Evolutionary conservation across 2,797 vertebrate genomes (phyloP), one percentile per base, ranked within the genome.

Genomic region (Helicolenus hilgendorfi): DNA sequence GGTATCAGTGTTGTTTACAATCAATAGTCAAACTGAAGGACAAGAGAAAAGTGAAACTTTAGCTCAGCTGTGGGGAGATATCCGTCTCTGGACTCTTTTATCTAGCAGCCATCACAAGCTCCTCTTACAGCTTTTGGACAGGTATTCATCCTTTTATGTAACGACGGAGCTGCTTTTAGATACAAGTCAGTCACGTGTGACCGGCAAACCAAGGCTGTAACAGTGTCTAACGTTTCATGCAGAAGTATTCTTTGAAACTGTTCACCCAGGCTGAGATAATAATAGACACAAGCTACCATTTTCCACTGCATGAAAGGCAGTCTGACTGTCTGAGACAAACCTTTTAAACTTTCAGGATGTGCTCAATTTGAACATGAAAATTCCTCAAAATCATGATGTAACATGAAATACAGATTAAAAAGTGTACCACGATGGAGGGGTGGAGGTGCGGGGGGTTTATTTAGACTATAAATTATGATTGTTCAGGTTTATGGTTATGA

Each of bases 201-300:
- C 63, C 56, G 8, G 59, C 60, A 79, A 80, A 90, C 58, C 15
- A 67, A 63, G 80, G 77, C 87, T 79, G 59, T 74, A 83, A 83
- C 60, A 18, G 75, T 4, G 55, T 93, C 81, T 96, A 81, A 56
- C 2, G 59, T 95, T 93, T 94, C 93, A 90, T 82, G 81, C 82
- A 53, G 59, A 92, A 78, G 83, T 74, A 35, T 88, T 92, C 92
- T 94, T 93, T 95, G 90, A 95, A 93, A 86, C 1, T 3, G 83
- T 59, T 92, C 89, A 89, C 76, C 22, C 76, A 81, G 84, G 79
- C 92, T 36, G 72, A 82, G 92, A 79, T 95, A 95, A 95, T 95
- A 95, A 95, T 91, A 96, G 92, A 86, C 71, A 68, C 56, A 59
- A 35, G 84, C 77, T 79, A 70, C 72, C 86, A 94, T 95, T 68